Conservation (phyloP, 2,113 vertebrate genomes). For the Porphyrio hochstetteri region DNA sequence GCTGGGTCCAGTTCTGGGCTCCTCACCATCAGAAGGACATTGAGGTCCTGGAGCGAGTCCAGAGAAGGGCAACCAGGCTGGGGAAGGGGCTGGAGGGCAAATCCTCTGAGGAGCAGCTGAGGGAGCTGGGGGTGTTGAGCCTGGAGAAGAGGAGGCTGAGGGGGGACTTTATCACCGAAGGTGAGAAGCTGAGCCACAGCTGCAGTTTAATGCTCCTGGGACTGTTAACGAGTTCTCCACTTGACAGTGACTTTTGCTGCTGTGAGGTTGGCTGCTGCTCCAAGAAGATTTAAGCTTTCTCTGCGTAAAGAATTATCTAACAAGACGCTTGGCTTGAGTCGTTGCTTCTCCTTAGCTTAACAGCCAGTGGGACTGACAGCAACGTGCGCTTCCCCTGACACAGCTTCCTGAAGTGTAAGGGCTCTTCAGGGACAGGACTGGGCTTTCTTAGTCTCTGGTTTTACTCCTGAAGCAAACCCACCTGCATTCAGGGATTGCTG, state of each 20-base stretch:
- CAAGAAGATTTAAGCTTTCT: background rate
- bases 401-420: background rate
- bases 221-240: background rate
- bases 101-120: too few relatives aligned
- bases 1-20: too few relatives aligned
- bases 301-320: background rate
- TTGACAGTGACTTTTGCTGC: background rate
- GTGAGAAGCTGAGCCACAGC: background rate
- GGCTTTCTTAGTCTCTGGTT: background rate
- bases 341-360: background rate
- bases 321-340: background rate
- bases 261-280: background rate
- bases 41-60: too few relatives aligned
- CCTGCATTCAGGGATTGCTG: background rate
- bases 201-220: fast-evolving
- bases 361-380: background rate
- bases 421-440: fast-evolving
- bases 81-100: too few relatives aligned
- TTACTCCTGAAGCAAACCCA: background rate
- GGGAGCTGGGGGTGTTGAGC: too few relatives aligned
- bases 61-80: too few relatives aligned
- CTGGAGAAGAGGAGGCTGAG: too few relatives aligned
- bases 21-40: too few relatives aligned
- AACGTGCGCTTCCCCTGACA: background rate
- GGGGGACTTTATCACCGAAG: too few relatives aligned